Conservation (phyloP, 2,113 vertebrate genomes). For the Rhagologus leucostigma region DNA sequence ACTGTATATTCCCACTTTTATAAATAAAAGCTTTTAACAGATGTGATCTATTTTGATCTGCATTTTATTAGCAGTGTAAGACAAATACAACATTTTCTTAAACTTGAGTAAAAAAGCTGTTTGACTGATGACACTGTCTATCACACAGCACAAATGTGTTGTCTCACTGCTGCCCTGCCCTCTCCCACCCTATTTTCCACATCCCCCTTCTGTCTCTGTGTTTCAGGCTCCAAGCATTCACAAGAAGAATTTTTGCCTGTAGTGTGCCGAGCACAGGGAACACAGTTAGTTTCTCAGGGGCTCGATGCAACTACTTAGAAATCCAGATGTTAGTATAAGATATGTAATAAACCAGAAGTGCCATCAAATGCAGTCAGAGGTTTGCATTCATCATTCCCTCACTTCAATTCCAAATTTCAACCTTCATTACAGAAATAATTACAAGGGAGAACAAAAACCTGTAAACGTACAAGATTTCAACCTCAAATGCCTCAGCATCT, state of each 20-base stretch:
- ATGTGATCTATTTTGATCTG: background rate
- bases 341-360: background rate
- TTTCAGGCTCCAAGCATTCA: background rate
- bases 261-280: background rate
- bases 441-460: background rate
- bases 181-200: background rate
- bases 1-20: background rate
- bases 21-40: background rate
- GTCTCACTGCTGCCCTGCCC: background rate
- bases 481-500: background rate
- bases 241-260: background rate
- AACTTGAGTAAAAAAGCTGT: background rate
- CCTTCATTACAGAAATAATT: background rate
- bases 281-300: background rate
- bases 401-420: background rate
- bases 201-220: background rate
- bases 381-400: background rate
- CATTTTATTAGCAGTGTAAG: background rate
- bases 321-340: background rate
- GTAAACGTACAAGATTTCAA: background rate
- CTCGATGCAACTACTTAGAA: background rate
- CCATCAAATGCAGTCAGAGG: background rate
- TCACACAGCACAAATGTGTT: fast-evolving
- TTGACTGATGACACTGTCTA: background rate
- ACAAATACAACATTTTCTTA: background rate